phyloP scores from a whole-genome alignment of 1,140 invertebrate species.

The Megalonaias nervosa region DNA sequence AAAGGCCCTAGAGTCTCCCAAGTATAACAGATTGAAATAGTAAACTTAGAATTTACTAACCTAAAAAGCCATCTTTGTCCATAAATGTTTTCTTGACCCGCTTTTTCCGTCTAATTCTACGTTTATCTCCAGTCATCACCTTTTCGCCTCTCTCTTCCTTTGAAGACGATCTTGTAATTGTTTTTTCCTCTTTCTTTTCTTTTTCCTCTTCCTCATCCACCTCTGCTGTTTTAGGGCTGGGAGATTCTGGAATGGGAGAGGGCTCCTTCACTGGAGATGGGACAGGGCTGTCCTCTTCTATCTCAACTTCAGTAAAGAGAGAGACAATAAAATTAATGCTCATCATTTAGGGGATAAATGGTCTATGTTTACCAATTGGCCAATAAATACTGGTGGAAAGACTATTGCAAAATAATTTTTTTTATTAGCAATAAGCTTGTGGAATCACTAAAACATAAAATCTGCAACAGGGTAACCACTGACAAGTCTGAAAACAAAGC shows the following conservation, averaged over 20 bases:
- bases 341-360: no score
- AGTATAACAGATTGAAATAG: no score
- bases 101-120: slow-evolving; percentile 47
- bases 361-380: no score
- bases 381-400: no score
- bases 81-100: slow-evolving; percentile 58
- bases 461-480: no score
- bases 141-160: slow-evolving; percentile 4
- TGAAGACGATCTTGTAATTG: slow-evolving; percentile 6
- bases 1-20: no score
- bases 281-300: slow-evolving; percentile 40
- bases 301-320: slow-evolving; percentile 47
- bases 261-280: slow-evolving; percentile 44
- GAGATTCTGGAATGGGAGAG: slow-evolving; percentile 39
- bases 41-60: slow-evolving; percentile 31
- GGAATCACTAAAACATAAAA: no score
- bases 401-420: no score
- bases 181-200: slow-evolving; percentile 31
- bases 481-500: no score
- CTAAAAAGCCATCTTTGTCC: slow-evolving; percentile 66
- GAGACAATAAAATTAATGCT: neutral
- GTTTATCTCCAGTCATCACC: slow-evolving; percentile 29
- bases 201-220: slow-evolving; percentile 14
- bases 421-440: no score
- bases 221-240: slow-evolving; percentile 21